phyloP scores from a whole-genome alignment of 2,888 invertebrate genomes.

The Polietes domitor region DNA sequence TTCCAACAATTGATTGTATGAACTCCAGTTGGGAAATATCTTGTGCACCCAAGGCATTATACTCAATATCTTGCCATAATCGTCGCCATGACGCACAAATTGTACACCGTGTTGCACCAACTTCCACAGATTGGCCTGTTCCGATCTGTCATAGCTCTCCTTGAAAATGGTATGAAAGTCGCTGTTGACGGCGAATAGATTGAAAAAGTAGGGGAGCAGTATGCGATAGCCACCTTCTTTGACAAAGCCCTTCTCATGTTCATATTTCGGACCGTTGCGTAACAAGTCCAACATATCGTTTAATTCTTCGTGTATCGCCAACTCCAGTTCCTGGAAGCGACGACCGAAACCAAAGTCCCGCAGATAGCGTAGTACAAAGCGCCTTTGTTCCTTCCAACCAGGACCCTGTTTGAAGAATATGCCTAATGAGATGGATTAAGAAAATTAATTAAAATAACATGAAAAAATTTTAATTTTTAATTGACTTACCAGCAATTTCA shows the following conservation, averaged over 20 bases:
- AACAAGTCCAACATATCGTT: constrained; percentile 81
- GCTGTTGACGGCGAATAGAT: constrained; percentile 83
- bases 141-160: constrained; percentile 81
- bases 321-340: constrained; percentile 83
- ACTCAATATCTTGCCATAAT: constrained; percentile 83
- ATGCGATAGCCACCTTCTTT: constrained; percentile 74
- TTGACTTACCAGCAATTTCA: constrained; percentile 74
- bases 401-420: constrained; percentile 86
- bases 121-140: constrained; percentile 82
- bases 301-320: constrained; percentile 81
- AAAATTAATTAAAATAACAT: too few relatives aligned
- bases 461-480: too few relatives aligned
- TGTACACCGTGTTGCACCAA: constrained; percentile 78
- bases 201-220: constrained; percentile 83
- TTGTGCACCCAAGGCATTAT: constrained; percentile 84
- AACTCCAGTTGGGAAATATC: constrained; percentile 83
- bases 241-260: constrained; percentile 79
- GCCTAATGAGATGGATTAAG: constrained; percentile 79
- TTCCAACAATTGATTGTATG: constrained; percentile 82
- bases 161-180: constrained; percentile 83
- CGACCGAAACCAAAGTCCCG: constrained; percentile 87
- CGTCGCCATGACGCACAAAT: constrained; percentile 84
- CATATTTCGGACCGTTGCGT: constrained; percentile 81
- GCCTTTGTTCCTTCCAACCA: constrained; percentile 85
- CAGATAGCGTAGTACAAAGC: constrained; percentile 85